Conservation (phyloP, 2,113 vertebrate species). For the Leucoraja erinaceus region DNA sequence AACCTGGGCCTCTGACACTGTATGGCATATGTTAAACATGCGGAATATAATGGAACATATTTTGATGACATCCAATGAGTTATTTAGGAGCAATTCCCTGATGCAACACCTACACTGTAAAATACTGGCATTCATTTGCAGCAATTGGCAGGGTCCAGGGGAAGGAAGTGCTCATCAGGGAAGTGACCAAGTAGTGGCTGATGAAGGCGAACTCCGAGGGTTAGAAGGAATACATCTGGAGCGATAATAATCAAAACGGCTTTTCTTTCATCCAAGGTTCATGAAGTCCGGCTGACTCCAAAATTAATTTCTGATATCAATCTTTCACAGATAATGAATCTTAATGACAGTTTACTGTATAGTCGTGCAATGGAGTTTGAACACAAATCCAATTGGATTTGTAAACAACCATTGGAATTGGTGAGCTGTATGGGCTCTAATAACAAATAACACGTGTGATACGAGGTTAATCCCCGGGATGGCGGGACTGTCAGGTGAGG, state of each 20-base stretch:
- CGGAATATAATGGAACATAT: neutral
- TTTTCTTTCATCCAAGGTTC: neutral
- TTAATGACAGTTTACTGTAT: neutral
- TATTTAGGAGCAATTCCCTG: neutral
- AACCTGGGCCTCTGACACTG: too few species aligned
- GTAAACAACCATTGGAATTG: too few species aligned
- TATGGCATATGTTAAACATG: neutral
- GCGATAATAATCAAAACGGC: neutral
- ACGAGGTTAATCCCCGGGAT: too few species aligned
- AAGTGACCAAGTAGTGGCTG: neutral
- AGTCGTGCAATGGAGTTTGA: neutral
- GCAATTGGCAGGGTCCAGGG: neutral
- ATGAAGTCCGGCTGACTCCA: neutral
- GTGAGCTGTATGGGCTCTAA: too few species aligned
- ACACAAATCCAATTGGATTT: too few species aligned
- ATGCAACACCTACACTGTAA: neutral
- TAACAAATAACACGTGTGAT: too few species aligned
- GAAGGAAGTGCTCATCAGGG: neutral
- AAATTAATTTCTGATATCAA: neutral
- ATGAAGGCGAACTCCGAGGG: neutral
- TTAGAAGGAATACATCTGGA: neutral
- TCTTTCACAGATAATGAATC: neutral
- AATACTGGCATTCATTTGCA: neutral
- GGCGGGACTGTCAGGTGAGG: too few species aligned
- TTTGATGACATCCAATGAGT: neutral